Conservation (phyloP, 2,888 invertebrate genomes). For the Limenitis camilla region DNA sequence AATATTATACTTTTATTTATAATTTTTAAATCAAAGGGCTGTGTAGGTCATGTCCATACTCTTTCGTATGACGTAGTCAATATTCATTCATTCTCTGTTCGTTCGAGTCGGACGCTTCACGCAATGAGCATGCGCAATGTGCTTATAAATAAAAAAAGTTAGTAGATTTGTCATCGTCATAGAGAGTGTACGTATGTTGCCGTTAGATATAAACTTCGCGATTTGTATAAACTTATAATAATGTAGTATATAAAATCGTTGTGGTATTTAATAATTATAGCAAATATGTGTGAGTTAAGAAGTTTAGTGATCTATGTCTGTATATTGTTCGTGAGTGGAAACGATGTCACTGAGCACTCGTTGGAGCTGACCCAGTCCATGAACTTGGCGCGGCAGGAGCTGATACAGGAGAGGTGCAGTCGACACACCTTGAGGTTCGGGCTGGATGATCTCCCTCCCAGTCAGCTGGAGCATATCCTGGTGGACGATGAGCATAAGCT, state of each 20-base stretch:
- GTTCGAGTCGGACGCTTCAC: too few species aligned
- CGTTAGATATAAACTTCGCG: constrained; percentile 7
- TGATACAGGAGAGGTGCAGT: constrained; percentile 76
- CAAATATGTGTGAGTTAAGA: constrained; percentile 45
- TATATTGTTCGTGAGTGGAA: constrained; percentile 44
- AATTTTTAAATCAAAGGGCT: too few species aligned
- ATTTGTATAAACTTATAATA: constrained; percentile 26
- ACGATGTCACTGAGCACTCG: constrained; percentile 55
- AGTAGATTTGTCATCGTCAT: too few species aligned
- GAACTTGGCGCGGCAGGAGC: constrained; percentile 77
- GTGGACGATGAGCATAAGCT: constrained; percentile 89
- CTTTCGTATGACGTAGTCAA: too few species aligned
- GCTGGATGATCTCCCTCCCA: constrained; percentile 65
- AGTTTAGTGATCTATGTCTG: constrained; percentile 43
- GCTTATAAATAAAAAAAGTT: too few species aligned
- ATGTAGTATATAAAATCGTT: constrained; percentile 4
- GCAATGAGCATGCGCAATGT: too few species aligned
- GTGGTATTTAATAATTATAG: constrained; percentile 5
- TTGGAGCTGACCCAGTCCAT: constrained; percentile 77
- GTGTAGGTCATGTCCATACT: too few species aligned
- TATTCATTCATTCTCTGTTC: too few species aligned
- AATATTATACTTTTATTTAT: too few species aligned
- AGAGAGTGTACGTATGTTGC: not conserved
- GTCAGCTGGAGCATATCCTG: constrained; percentile 84
- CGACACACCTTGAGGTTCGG: constrained; percentile 56